Conservation (phyloP, 2,113 vertebrate species). For the Dromas ardeola region DNA sequence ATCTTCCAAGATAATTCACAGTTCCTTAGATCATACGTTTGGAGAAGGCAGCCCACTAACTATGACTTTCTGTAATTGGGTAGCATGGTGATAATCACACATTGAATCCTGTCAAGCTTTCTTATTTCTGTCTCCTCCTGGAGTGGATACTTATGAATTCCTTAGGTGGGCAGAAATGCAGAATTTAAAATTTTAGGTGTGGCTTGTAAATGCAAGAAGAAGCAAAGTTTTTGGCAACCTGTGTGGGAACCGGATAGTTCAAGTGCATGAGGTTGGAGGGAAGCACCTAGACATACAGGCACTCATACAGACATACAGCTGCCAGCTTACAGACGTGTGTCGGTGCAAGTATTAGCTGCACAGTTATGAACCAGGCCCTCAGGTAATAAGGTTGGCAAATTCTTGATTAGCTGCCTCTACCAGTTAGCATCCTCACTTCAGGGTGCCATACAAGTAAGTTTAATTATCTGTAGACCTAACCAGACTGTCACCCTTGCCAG, state of each 20-base stretch:
- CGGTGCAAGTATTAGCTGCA: background rate
- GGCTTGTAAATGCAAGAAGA: background rate
- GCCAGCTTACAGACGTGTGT: background rate
- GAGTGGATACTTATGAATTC: background rate
- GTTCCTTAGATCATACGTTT: background rate
- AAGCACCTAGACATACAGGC: background rate
- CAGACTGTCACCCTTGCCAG: background rate
- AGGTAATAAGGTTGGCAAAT: background rate
- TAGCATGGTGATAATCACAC: background rate
- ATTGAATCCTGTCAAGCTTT: background rate
- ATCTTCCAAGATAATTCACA: background rate
- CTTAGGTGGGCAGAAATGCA: background rate
- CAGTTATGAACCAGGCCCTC: background rate
- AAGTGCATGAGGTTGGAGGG: background rate
- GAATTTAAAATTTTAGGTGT: background rate
- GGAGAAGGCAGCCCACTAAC: background rate
- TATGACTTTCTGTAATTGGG: background rate
- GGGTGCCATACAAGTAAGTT: background rate
- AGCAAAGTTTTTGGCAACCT: background rate
- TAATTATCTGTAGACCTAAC: background rate
- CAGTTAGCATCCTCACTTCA: background rate
- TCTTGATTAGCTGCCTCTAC: background rate
- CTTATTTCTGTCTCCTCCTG: background rate
- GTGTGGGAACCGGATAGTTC: background rate
- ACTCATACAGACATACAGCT: background rate